Evolutionary conservation across 2,797 vertebrate genomes (phyloP), one percentile per base, ranked within the genome.

Genomic region (Yasuhikotakia modesta): DNA sequence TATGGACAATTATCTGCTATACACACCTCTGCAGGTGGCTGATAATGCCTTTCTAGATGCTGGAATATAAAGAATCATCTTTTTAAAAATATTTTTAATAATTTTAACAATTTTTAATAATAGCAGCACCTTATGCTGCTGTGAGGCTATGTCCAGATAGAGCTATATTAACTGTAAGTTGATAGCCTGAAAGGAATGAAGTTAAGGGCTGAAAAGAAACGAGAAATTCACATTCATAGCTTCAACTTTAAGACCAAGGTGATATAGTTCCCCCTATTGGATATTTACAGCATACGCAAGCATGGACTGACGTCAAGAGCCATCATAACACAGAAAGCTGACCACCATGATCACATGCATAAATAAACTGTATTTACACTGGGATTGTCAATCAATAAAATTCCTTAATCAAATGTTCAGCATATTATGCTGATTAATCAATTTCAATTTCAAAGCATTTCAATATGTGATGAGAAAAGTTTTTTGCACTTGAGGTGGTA

Each of bases 41-140:
- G 87, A 99, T 98, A 35, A 99, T 96, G 46, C 98, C 88, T 73
- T 99, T 99, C 64, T 99, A 97, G 89, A 99, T 98, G 85, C 96
- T 98, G 82, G 97, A 96, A 85, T 99, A 99, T 0, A 97, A 99
- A 0, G 96, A 99, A 78, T 99, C 97, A 78, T 99, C 97, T 46
- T 97, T 98, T 64, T 98, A 97, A 77, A 97, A n/a, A n/a, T n/a
- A n/a, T n/a, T n/a, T n/a, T n/a, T n/a, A n/a, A n/a, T n/a, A n/a
- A n/a, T n/a, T n/a, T 12, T 2, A 14, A 4, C 30, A 2, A 61
- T 27, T 3, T 4, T 16, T 12, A 58, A 8, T 13, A 46, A 45
- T 4, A 7, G 35, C 35, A 39, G 35, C 35, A 39, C 35, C 6
- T 22, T 55, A 78, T 7, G 0, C 55, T 7, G 0, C 55, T 24